phyloP scores from a whole-genome alignment of 1,140 invertebrate species.

The Eumaeus atala region DNA sequence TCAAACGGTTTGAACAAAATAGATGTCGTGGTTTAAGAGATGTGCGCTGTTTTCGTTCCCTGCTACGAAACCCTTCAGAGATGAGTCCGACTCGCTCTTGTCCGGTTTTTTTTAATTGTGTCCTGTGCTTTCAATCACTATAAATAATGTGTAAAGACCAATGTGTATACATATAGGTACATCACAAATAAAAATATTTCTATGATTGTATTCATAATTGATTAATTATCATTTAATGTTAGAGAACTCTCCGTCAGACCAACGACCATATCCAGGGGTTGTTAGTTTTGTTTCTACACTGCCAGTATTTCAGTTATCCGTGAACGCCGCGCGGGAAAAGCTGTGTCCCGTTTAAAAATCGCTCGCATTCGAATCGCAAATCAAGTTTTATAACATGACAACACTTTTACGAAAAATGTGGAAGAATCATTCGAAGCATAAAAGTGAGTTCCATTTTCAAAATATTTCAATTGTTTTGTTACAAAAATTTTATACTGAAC shows the following conservation, averaged over 20 bases:
- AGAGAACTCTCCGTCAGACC: slow-evolving; percentile 1
- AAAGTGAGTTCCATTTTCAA: slow-evolving; percentile 75
- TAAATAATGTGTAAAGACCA: background rate
- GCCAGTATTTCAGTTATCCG: slow-evolving; percentile 31
- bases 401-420: slow-evolving; percentile 79
- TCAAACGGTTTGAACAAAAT: background rate
- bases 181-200: background rate
- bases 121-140: no score
- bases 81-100: no score
- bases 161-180: background rate
- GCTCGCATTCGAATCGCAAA: slow-evolving; percentile 7
- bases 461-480: slow-evolving; percentile 9
- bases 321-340: slow-evolving; percentile 42
- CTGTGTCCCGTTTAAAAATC: slow-evolving; percentile 24
- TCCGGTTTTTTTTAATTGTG: no score
- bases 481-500: background rate
- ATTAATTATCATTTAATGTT: background rate
- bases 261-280: slow-evolving; percentile 31
- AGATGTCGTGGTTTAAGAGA: no score
- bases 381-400: slow-evolving; percentile 44
- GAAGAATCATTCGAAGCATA: slow-evolving; percentile 80
- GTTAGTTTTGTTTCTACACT: slow-evolving; percentile 20
- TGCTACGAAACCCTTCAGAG: no score
- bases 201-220: background rate
- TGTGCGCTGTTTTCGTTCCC: no score